phyloP scores from a whole-genome alignment of 2,113 vertebrate genomes.

The Acrocephalus kingi region DNA sequence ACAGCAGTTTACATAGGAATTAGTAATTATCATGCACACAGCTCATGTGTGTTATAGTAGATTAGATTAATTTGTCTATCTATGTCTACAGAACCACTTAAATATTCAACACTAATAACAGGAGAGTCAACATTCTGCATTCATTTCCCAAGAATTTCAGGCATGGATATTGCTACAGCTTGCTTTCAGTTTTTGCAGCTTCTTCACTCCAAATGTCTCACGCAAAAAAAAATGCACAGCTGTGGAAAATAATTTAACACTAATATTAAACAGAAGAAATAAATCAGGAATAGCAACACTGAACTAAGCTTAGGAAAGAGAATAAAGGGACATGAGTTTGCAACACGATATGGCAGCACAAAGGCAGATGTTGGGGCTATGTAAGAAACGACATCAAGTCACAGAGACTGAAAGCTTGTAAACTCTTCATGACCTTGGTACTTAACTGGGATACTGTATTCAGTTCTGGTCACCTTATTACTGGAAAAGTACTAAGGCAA shows the following conservation, averaged over 20 bases:
- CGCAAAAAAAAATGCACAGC: background rate
- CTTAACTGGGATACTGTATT: background rate
- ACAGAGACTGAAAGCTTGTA: background rate
- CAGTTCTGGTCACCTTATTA: background rate
- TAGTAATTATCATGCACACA: background rate
- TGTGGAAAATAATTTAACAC: background rate
- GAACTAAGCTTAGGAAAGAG: background rate
- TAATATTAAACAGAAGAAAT: background rate
- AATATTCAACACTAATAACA: background rate
- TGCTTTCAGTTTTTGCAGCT: background rate
- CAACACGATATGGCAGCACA: background rate
- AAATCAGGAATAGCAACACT: background rate
- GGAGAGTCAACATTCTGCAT: background rate
- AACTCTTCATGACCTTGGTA: background rate
- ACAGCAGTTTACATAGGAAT: background rate
- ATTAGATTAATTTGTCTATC: background rate
- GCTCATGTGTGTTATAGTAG: background rate
- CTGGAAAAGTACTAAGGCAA: background rate
- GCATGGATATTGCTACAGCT: background rate
- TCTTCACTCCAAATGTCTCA: background rate
- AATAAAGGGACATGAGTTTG: background rate
- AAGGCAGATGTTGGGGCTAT: background rate
- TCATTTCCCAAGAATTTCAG: conserved; percentile 5
- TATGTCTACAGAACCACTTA: background rate
- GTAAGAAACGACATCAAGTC: background rate